These are phyloP conservation scores for Andrena camellia DNA, from an alignment of 2,888 invertebrate genomes.

Conservation along the genomic window DNA sequence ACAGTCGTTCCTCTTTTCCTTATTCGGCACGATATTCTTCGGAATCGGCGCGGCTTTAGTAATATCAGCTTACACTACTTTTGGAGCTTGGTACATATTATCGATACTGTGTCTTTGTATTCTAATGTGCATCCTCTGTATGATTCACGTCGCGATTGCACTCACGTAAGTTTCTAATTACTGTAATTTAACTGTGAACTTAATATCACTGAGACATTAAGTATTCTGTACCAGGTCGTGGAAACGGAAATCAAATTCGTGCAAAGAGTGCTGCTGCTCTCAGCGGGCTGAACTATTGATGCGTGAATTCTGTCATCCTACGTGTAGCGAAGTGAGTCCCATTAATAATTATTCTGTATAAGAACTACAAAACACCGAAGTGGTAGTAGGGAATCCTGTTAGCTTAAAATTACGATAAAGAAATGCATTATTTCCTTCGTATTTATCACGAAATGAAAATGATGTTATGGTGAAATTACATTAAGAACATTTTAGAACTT, in stretches of 20 bases:
- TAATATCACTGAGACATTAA: neutral
- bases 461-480: too few relatives aligned
- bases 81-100: slow-evolving; percentile 56
- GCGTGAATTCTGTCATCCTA: neutral
- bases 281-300: neutral
- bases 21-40: slow-evolving; percentile 76
- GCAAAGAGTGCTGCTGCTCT: slow-evolving; percentile 29
- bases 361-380: neutral
- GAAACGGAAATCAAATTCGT: slow-evolving; percentile 44
- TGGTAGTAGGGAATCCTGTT: neutral
- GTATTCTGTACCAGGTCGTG: slow-evolving; percentile 45
- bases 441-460: too few relatives aligned
- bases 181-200: neutral
- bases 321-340: slow-evolving; percentile 40
- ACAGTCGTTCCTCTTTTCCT: slow-evolving; percentile 77
- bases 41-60: slow-evolving; percentile 66
- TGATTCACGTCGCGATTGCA: slow-evolving; percentile 72
- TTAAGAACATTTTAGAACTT: too few relatives aligned
- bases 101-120: slow-evolving; percentile 67
- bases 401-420: too few relatives aligned
- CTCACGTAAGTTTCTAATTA: slow-evolving; percentile 72
- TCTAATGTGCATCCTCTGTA: slow-evolving; percentile 70
- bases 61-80: slow-evolving; percentile 13
- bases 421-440: too few relatives aligned
- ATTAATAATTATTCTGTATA: neutral